phyloP scores from a whole-genome alignment of 2,113 vertebrate species.

The Tupaia tana region DNA sequence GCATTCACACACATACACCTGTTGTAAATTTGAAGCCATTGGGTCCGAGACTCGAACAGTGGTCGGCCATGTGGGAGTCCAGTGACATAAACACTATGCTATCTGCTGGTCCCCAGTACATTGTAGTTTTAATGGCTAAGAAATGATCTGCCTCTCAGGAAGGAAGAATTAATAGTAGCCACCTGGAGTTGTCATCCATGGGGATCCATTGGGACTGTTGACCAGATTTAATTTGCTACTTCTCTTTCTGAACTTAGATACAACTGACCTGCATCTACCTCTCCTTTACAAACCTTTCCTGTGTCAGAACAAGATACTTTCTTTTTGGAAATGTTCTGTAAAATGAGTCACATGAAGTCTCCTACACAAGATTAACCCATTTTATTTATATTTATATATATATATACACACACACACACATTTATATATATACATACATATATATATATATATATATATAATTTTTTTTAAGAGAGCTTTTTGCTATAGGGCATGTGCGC shows the following conservation, averaged over 20 bases:
- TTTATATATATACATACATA: too few relatives aligned
- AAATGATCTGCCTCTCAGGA: not conserved
- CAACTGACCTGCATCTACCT: not conserved
- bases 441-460: too few relatives aligned
- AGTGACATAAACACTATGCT: too few relatives aligned
- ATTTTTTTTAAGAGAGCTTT: too few relatives aligned
- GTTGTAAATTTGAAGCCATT: too few relatives aligned
- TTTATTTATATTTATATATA: too few relatives aligned
- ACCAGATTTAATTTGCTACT: not conserved
- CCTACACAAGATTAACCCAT: not conserved
- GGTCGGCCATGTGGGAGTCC: too few relatives aligned
- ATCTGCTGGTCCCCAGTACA: not conserved
- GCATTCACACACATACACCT: too few relatives aligned
- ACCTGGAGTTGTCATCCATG: not conserved
- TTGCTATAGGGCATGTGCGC: too few relatives aligned
- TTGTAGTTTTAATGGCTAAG: not conserved
- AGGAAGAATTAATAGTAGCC: not conserved
- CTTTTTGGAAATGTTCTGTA: not conserved
- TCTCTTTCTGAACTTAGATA: not conserved
- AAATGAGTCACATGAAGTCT: not conserved
- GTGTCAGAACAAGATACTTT: not conserved
- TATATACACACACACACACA: too few relatives aligned
- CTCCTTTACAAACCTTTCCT: not conserved
- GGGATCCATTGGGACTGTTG: not conserved
- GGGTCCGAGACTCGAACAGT: too few relatives aligned